Evolutionary conservation across 2,113 vertebrate species (phyloP).

Genomic region (Lepisosteus osseus): DNA sequence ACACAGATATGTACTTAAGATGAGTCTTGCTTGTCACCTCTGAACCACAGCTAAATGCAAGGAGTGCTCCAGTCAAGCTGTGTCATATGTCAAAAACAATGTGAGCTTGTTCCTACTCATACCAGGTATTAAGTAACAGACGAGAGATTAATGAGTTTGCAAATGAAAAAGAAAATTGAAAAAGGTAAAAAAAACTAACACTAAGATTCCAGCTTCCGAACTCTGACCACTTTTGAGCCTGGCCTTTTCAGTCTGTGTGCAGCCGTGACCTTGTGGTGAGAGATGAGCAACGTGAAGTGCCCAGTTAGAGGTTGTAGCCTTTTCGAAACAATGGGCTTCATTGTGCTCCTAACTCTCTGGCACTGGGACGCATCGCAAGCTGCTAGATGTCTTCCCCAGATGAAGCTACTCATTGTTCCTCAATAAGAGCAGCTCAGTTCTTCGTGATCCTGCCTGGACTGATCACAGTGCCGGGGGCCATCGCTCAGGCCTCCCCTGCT

Average conservation of each 20-base stretch:
- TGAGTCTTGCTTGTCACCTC: too few species aligned
- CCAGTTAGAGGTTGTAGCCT: neutral
- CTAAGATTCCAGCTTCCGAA: too few species aligned
- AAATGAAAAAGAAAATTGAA: too few species aligned
- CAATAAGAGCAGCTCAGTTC: constrained; percentile 4
- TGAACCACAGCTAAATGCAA: too few species aligned
- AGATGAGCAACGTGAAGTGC: constrained; percentile 18
- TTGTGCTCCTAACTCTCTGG: constrained; percentile 30
- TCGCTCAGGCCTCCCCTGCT: neutral
- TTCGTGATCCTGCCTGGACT: neutral
- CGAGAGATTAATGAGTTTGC: too few species aligned
- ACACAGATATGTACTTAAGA: too few species aligned
- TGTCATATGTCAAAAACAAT: too few species aligned
- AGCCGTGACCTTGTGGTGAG: constrained; percentile 10
- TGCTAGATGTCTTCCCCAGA: constrained; percentile 34
- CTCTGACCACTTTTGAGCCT: constrained; percentile 8
- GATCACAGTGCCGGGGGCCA: neutral
- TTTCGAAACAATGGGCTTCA: constrained; percentile 27
- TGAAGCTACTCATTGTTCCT: constrained; percentile 34
- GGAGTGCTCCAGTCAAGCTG: too few species aligned
- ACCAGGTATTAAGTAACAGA: too few species aligned
- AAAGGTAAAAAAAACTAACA: too few species aligned
- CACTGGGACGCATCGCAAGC: constrained; percentile 7
- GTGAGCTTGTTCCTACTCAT: too few species aligned
- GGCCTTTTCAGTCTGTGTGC: constrained; percentile 14